These are phyloP conservation scores for Thalassarche chlororhynchos DNA, from an alignment of 2,113 vertebrate species.

Conservation along the genomic window DNA sequence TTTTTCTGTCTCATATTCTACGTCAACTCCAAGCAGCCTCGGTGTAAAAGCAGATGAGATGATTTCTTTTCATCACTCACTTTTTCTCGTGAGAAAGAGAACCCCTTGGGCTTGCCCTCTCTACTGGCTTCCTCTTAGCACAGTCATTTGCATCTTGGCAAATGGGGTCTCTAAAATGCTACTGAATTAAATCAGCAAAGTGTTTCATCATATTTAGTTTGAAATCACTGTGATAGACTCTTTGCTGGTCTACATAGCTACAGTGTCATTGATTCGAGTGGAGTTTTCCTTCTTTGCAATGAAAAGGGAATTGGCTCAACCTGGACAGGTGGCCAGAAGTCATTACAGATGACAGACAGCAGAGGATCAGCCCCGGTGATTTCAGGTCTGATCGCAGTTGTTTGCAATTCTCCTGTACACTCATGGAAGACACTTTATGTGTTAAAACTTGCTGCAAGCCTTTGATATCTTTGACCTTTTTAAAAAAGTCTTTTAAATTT, in stretches of 20 bases:
- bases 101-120: background rate
- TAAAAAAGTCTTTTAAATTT: constrained; percentile 53
- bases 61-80: constrained; percentile 31
- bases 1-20: background rate
- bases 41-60: constrained; percentile 21
- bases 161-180: background rate
- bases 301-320: background rate
- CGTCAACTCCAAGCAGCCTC: background rate
- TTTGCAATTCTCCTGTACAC: background rate
- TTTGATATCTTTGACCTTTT: constrained; percentile 77
- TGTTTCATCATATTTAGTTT: background rate
- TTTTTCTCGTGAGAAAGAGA: background rate
- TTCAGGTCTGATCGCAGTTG: background rate
- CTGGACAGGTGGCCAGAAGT: background rate
- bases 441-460: constrained; percentile 59
- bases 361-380: background rate
- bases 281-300: background rate
- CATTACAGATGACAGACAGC: background rate
- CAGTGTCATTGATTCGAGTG: background rate
- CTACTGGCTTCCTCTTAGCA: background rate
- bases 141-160: constrained; percentile 5
- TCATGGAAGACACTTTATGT: constrained; percentile 51
- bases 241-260: background rate
- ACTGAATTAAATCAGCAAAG: background rate
- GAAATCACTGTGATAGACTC: background rate